Base-by-base conservation (phyloP, 2,797 vertebrate species). In the Cossypha caffra region DNA sequence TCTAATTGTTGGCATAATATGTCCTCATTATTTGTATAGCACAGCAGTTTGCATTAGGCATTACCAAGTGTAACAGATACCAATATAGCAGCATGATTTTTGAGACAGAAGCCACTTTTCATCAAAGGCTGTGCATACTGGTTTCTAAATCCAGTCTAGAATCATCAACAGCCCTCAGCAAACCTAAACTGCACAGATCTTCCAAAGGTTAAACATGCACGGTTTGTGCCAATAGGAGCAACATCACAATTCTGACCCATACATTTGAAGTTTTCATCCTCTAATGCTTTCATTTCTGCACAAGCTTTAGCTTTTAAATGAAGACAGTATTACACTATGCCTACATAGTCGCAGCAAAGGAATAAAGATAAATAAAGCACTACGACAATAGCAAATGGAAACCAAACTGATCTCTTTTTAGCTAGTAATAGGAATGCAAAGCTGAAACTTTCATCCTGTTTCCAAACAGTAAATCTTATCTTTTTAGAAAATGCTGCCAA, bases 381-480 rank as follows among this genome's bases (percentile, higher is more conserved):
- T 52, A 66, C 23, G 73, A 88, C 92, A 95, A 92, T 59, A 82
- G 37, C 26, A 90, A 93, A 86, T 73, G 51, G 76, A 88, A 78
- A 82, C 20, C 31, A 76, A 85, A 61, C 21, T 25, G 23, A 28
- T 88, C 47, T 48, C 42, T 57, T 91, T 87, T 90, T 68, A 85
- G 68, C 61, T 75, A 40, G 84, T 33, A 82, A 83, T 86, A 3
- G 0, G 59, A 94, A 94, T 50, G 48, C 13, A 83, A 88, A 82
- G 50, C 50, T 83, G 84, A 77, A 93, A 86, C 78, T 86, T 93
- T 80, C 58, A 83, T 94, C 58, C 58, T 88, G 52, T 79, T 95
- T 90, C 80, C 84, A 93, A 96, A 93, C 29, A 77, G 42, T 85
- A 90, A 95, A 94, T 88, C 89, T 92, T 82, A 73, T 86, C 37